phyloP scores from a whole-genome alignment of 1,140 invertebrate genomes.

The Drosophila kanapiae region DNA sequence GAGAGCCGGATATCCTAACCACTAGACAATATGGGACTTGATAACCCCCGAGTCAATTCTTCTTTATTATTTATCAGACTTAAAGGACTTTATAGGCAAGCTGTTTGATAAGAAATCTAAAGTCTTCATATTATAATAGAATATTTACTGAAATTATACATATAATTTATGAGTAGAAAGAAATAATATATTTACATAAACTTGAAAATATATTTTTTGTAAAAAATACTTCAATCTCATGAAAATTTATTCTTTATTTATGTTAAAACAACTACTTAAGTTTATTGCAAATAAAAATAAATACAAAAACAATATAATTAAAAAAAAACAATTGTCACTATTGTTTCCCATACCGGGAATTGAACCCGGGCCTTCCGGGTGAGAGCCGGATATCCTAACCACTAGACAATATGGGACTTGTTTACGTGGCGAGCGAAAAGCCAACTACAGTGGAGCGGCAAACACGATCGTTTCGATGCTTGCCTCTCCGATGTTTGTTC shows the following conservation, averaged over 20 bases:
- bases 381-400: constrained; percentile 94
- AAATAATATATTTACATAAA: too few species aligned
- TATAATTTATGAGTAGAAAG: too few species aligned
- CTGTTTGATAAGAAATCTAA: too few species aligned
- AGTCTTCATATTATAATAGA: too few species aligned
- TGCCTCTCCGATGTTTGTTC: neutral
- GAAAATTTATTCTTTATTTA: too few species aligned
- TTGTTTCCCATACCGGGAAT: constrained; percentile 92
- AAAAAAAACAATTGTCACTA: neutral
- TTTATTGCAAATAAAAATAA: too few species aligned
- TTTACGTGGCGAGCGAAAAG: constrained; percentile 9
- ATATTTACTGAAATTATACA: too few species aligned
- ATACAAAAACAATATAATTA: neutral
- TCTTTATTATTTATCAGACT: neutral
- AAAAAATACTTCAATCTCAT: too few species aligned
- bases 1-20: constrained; percentile 94
- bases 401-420: constrained; percentile 88
- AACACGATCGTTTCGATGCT: constrained; percentile 17
- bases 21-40: constrained; percentile 90
- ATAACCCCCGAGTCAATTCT: neutral
- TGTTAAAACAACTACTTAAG: neutral
- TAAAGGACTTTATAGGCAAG: neutral
- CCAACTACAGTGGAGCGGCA: neutral
- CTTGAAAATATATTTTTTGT: too few species aligned
- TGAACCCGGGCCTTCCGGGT: constrained; percentile 94